Evolutionary conservation across 2,113 vertebrate species (phyloP).

Genomic region (Paramisgurnus dabryanus): DNA sequence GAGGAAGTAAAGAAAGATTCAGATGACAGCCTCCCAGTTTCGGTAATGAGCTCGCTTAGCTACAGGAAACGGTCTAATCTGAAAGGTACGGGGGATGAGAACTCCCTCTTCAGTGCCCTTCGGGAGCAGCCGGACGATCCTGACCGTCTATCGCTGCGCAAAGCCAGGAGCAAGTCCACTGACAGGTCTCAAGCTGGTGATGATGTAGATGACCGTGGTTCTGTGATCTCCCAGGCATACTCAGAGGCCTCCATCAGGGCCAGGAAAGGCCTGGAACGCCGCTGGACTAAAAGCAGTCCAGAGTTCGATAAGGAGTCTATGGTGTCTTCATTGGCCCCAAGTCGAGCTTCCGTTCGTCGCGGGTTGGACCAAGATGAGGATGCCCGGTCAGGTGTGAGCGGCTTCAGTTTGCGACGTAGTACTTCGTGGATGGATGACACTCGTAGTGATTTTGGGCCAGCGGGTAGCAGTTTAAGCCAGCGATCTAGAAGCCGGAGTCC

Average conservation of each 20-base stretch:
- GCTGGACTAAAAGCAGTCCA: constrained; percentile 79
- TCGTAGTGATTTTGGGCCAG: constrained; percentile 57
- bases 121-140: constrained; percentile 81
- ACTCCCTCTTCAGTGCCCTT: constrained; percentile 84
- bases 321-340: constrained; percentile 77
- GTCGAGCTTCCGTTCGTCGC: constrained; percentile 80
- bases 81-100: constrained; percentile 87
- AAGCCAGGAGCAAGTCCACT: constrained; percentile 69
- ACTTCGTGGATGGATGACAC: constrained; percentile 78
- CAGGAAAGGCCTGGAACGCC: constrained; percentile 82
- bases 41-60: constrained; percentile 92
- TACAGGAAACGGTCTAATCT: constrained; percentile 89
- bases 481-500: constrained; percentile 63
- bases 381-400: constrained; percentile 77
- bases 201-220: constrained; percentile 74
- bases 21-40: constrained; percentile 81
- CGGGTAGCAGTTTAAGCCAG: constrained; percentile 59
- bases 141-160: constrained; percentile 77
- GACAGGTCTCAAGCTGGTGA: constrained; percentile 59
- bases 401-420: constrained; percentile 81
- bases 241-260: constrained; percentile 79
- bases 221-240: constrained; percentile 81
- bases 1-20: constrained; percentile 64
- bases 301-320: constrained; percentile 81
- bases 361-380: constrained; percentile 78